Conservation (phyloP, 1,140 invertebrate genomes). For the Aphelinus atriplicis region DNA sequence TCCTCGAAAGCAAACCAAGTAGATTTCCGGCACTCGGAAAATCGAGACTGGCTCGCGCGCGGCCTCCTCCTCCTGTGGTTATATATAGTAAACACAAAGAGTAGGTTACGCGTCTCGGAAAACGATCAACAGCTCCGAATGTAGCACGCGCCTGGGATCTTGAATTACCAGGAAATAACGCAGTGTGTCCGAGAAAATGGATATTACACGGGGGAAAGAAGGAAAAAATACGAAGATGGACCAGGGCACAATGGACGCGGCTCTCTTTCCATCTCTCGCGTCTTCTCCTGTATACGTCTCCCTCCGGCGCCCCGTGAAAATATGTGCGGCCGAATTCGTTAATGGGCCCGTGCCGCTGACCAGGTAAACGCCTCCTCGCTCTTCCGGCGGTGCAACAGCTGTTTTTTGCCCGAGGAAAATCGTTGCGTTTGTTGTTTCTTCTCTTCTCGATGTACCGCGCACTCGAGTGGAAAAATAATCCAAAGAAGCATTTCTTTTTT, state of each 20-base stretch:
- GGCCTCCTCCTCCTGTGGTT: too few species aligned
- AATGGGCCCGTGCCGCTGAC: conserved; percentile 14
- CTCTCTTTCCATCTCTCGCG: too few species aligned
- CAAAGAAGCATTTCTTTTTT: too few species aligned
- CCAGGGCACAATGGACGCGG: neutral
- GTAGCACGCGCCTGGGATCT: neutral
- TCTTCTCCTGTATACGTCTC: too few species aligned
- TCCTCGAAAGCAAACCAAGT: too few species aligned
- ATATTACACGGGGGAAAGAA: neutral
- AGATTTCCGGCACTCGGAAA: too few species aligned
- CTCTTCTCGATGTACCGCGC: neutral
- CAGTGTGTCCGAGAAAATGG: neutral
- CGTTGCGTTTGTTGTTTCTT: neutral
- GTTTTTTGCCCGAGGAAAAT: neutral
- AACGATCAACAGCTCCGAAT: too few species aligned
- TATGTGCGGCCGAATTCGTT: conserved; percentile 28
- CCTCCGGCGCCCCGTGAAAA: neutral
- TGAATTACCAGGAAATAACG: conserved; percentile 24
- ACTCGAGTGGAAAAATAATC: neutral
- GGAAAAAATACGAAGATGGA: neutral
- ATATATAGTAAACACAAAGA: conserved; percentile 3
- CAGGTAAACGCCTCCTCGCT: neutral
- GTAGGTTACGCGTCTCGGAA: neutral
- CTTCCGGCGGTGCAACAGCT: neutral
- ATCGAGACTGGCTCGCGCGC: too few species aligned